Base-by-base conservation (phyloP, 2,113 vertebrate genomes). In the Chloroceryle aenea region DNA sequence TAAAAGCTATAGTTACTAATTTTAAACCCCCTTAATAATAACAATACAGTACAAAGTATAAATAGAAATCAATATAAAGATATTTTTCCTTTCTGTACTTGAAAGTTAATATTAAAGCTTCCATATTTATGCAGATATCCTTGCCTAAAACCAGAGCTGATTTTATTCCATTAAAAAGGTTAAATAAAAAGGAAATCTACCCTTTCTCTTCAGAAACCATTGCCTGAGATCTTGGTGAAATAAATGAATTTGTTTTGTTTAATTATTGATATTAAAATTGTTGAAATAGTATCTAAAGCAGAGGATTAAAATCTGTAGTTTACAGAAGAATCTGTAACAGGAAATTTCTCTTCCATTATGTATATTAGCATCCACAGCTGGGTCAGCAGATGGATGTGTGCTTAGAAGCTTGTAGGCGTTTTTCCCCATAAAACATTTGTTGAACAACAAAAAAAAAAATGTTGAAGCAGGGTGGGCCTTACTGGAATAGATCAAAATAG, bases 381-480 rank as follows among this genome's bases (percentile, higher is more conserved):
- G 93, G 94, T 91, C 87, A 97, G 95, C 96, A 97, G 97, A 97
- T 96, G 96, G 97, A 91, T 93, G 94, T 97, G 94, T 96, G 47
- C 92, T 50, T 53, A 80, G 74, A n/a, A 75, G 34, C 93, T 93
- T 94, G 93, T 96, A 93, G 96, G 95, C 87, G 62, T 96, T 93
- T 84, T 93, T 50, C 81, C 86, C 85, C 90, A 76, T 93, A 96
- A 97, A 96, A 95, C 69, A 89, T 90, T 90, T 66, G 58, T 72
- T 72, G 83, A 52, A 84, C 71, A 86, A 94, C 85, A 89, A 94
- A 86, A 89, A 95, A 96, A 69, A 61, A 40, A 40, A 40, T 40
- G 93, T 96, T 89, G 85, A 76, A 89, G 73, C 64, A 74, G 89
- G 91, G 94, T 95, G 81, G 90, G 45, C 58, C 89, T 96, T 72